These are phyloP conservation scores for Cercocebus atys DNA, from an alignment of 2,113 vertebrate species.

Conservation along the genomic window DNA sequence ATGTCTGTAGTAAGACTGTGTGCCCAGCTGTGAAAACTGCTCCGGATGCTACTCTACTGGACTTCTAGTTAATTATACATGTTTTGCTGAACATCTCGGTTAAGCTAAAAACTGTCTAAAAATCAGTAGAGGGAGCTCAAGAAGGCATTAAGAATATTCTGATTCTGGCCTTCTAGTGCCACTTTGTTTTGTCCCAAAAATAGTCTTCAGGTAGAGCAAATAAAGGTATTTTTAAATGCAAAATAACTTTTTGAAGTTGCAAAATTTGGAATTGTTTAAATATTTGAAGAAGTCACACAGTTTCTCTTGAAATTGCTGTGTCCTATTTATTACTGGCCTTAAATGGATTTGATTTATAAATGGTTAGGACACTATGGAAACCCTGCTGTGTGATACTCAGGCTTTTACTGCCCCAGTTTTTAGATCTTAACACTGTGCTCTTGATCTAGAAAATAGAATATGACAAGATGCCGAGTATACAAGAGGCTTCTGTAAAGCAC, in stretches of 20 bases:
- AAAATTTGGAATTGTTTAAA: not conserved
- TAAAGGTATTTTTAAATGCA: not conserved
- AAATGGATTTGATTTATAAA: not conserved
- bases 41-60: not conserved
- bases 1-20: not conserved
- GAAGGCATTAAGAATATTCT: not conserved
- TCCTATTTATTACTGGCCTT: not conserved
- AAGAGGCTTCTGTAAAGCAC: not conserved
- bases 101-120: conserved; percentile 31
- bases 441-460: conserved; percentile 5
- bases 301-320: not conserved
- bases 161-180: not conserved
- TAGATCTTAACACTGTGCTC: not conserved
- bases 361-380: not conserved
- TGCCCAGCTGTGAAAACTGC: conserved; percentile 33
- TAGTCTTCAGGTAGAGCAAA: not conserved
- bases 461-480: not conserved
- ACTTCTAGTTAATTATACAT: conserved; percentile 10
- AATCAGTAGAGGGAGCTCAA: conserved; percentile 49
- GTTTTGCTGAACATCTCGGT: not conserved
- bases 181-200: not conserved
- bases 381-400: not conserved
- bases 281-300: not conserved
- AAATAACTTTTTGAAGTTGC: not conserved
- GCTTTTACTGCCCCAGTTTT: not conserved